Evolutionary conservation across 2,888 invertebrate genomes (phyloP), one percentile per base, ranked within the genome.

Genomic region (Euspilapteryx auroguttella): DNA sequence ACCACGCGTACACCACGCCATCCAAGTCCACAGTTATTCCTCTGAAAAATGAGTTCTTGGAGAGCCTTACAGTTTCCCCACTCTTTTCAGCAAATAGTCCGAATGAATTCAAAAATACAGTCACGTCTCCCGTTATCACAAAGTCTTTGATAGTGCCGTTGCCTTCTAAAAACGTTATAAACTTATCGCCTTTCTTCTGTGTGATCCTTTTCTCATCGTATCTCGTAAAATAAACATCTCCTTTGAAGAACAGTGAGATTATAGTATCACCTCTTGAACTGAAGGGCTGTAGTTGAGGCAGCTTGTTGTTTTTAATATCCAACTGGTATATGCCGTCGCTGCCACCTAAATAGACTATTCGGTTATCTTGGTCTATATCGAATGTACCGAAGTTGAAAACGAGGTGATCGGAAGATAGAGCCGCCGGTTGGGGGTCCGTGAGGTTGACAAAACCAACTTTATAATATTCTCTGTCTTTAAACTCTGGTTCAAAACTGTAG

Each of bases 311-410:
- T 7, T 41, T 49, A 0, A 45, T 45, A 12, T 61, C 55, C 17
- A 65, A 34, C 2, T 47, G 41, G 12, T 50, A 68, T 8, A 75
- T 53, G 0, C 69, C 73, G 29, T 65, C 55, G 20, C 51, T 52
- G 0, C 73, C 69, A 1, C 71, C 73, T 10, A 69, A 40, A 25
- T 69, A 75, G 11, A 71, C 41, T 2, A 53, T 29, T 0, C 43
- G 45, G 12, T 58, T 64, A 1, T 47, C 48, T 36, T 71, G 69
- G 32, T 71, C 68, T 2, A 73, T 49, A 33, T 59, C 66, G 20
- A 75, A 69, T 2, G 61, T 53, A 0, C 58, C 59, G 12, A 75
- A 64, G 34, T 75, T 71, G 25, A 58, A 45, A 4, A 46, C 37
- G 9, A 44, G 31, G 4, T 47, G 45, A 9, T 1, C 40, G 44